phyloP scores from a whole-genome alignment of 2,888 invertebrate genomes.

The Mesoligia furuncula region DNA sequence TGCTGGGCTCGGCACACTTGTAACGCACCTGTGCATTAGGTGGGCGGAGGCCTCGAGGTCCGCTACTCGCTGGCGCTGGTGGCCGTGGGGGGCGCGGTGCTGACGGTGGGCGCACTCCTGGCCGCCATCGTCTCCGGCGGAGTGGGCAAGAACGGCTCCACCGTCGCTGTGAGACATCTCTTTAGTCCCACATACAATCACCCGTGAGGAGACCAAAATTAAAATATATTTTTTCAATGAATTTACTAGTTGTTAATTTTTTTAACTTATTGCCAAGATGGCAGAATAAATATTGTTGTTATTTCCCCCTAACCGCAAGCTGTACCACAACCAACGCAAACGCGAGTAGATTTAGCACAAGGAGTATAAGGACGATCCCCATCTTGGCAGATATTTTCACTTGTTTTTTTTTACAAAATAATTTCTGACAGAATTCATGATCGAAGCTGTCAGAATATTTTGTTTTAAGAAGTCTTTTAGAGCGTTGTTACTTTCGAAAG shows the following conservation, averaged over 20 bases:
- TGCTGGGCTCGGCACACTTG: slow-evolving; percentile 31
- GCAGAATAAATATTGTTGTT: slow-evolving; percentile 12
- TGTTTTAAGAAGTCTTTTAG: background rate
- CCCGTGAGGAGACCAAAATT: slow-evolving; percentile 27
- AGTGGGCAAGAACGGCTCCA: slow-evolving; percentile 99
- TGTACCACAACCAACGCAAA: background rate
- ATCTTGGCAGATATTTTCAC: slow-evolving; percentile 23
- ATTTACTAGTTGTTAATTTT: slow-evolving; percentile 15
- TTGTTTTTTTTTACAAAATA: slow-evolving; percentile 6
- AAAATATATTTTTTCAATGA: background rate
- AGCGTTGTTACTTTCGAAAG: slow-evolving; percentile 25
- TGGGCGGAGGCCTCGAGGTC: slow-evolving; percentile 91
- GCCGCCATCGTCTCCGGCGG: slow-evolving; percentile 96
- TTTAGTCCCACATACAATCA: slow-evolving; percentile 51
- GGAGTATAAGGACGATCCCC: background rate
- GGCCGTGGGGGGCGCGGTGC: slow-evolving; percentile 93
- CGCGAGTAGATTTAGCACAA: slow-evolving; percentile 5
- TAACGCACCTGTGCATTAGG: slow-evolving; percentile 76
- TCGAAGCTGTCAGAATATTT: slow-evolving; percentile 24
- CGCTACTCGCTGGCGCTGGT: slow-evolving; percentile 94
- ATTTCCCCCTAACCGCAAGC: background rate
- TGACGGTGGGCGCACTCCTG: slow-evolving; percentile 93
- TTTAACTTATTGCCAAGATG: slow-evolving; percentile 39
- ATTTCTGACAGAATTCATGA: slow-evolving; percentile 2
- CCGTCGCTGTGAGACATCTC: slow-evolving; percentile 96